phyloP scores from a whole-genome alignment of 2,888 invertebrate genomes.

The Octonoba sinensis region DNA sequence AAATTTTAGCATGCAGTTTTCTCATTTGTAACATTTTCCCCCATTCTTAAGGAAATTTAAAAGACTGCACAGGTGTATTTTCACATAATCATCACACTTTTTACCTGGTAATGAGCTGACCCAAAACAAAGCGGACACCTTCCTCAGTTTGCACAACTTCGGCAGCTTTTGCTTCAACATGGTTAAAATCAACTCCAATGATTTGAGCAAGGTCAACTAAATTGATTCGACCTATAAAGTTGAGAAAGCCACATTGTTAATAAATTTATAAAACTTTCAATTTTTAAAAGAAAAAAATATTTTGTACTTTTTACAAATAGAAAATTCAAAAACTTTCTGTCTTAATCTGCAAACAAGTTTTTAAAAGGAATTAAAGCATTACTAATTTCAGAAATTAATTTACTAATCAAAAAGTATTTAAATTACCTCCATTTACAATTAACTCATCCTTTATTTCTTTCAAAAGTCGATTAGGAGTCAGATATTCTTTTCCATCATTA shows the following conservation, averaged over 20 bases:
- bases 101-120: slow-evolving; percentile 86
- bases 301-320: background rate
- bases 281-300: background rate
- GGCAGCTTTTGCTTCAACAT: slow-evolving; percentile 79
- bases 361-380: background rate
- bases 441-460: slow-evolving; percentile 94
- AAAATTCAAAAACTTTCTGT: background rate
- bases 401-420: background rate
- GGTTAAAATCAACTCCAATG: slow-evolving; percentile 88
- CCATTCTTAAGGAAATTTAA: background rate
- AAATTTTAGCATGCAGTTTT: too few relatives aligned
- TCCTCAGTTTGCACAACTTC: slow-evolving; percentile 79
- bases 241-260: slow-evolving; percentile 43
- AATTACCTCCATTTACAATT: slow-evolving; percentile 80
- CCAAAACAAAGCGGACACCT: slow-evolving; percentile 83
- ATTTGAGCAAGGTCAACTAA: slow-evolving; percentile 88
- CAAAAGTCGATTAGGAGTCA: slow-evolving; percentile 89
- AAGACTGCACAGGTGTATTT: background rate
- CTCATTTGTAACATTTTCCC: too few relatives aligned
- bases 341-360: background rate
- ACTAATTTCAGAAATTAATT: background rate
- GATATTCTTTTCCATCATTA: slow-evolving; percentile 96
- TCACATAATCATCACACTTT: background rate
- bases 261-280: background rate
- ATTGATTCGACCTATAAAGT: slow-evolving; percentile 81